A percentile compares a stretch with the other conserved stretches of the same genome.
These are phyloP conservation scores for Riptortus pedestris DNA, from an alignment of 1,140 invertebrate species.

Conservation along the genomic window DNA sequence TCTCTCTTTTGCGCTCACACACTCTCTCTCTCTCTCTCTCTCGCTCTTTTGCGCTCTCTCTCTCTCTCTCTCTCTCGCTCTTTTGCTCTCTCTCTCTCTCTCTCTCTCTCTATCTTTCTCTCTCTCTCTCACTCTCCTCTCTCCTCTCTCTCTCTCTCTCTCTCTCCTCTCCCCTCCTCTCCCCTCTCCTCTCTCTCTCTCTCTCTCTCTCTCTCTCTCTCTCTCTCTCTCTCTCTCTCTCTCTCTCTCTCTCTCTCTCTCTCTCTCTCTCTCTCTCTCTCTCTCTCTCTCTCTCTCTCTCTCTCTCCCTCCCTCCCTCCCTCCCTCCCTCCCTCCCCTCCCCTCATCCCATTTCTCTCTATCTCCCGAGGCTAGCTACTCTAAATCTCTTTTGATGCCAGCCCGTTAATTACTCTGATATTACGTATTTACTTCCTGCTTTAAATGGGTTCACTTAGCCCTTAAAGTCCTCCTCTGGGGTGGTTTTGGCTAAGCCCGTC, in stretches of 20 bases:
- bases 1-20: neutral
- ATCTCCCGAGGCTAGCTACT: neutral
- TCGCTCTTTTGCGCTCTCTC: too few species aligned
- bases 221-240: slow-evolving; percentile 15
- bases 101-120: too few species aligned
- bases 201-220: slow-evolving; percentile 23
- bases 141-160: neutral
- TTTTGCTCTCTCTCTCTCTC: too few species aligned
- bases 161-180: slow-evolving; percentile 12
- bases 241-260: slow-evolving; percentile 17
- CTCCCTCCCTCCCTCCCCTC: slow-evolving; percentile 22
- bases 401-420: too few species aligned
- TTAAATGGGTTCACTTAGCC: too few species aligned
- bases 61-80: too few species aligned
- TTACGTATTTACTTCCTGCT: too few species aligned
- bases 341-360: slow-evolving; percentile 10
- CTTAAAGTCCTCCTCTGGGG: too few species aligned
- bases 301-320: slow-evolving; percentile 21
- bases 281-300: slow-evolving; percentile 21
- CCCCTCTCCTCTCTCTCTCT: slow-evolving; percentile 10
- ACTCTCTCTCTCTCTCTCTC: too few species aligned
- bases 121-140: too few species aligned
- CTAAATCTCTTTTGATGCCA: neutral
- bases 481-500: too few species aligned
- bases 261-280: slow-evolving; percentile 22